A percentile compares a stretch with the other conserved stretches of the same genome.
Conservation (phyloP, 2,888 invertebrate genomes). For the Laothoe populi region DNA sequence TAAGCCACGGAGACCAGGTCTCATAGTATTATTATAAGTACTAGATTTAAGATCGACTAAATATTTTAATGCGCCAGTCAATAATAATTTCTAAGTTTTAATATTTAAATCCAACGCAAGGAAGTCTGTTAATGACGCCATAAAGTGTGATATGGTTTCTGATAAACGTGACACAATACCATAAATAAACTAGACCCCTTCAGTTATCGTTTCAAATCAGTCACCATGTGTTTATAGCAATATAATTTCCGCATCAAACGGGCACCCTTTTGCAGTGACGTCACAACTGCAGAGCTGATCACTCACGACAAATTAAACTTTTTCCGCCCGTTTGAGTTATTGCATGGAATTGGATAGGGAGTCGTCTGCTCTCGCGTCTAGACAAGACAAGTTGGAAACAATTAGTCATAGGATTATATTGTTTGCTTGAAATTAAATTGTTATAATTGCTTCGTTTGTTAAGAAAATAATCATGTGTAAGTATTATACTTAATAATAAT, state of each 20-base stretch:
- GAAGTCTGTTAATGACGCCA: too few relatives aligned
- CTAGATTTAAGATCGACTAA: too few relatives aligned
- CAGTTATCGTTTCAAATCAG: conserved; percentile 4
- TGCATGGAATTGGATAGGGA: conserved; percentile 45
- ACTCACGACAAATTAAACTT: conserved; percentile 69
- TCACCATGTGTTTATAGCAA: conserved; percentile 28
- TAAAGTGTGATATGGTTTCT: too few relatives aligned
- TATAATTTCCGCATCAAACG: conserved; percentile 25
- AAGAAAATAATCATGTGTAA: too few relatives aligned
- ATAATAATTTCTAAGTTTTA: too few relatives aligned
- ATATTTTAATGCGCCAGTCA: too few relatives aligned
- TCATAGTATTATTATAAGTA: too few relatives aligned
- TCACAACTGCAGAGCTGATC: conserved; percentile 56
- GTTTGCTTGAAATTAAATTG: conserved; percentile 11
- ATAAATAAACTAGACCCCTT: background rate
- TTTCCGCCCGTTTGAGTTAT: conserved; percentile 53
- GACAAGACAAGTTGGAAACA: conserved; percentile 36
- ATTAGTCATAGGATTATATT: conserved; percentile 20
- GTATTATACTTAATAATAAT: too few relatives aligned
- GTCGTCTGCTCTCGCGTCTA: conserved; percentile 46
- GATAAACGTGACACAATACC: too few relatives aligned
- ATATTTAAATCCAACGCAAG: too few relatives aligned
- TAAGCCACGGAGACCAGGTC: too few relatives aligned
- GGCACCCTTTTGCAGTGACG: conserved; percentile 1
- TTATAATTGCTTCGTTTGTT: background rate